Percentiles rank a stretch among this genome's conserved stretches.
phyloP scores from a whole-genome alignment of 2,113 vertebrate species.

The Gopherus flavomarginatus region DNA sequence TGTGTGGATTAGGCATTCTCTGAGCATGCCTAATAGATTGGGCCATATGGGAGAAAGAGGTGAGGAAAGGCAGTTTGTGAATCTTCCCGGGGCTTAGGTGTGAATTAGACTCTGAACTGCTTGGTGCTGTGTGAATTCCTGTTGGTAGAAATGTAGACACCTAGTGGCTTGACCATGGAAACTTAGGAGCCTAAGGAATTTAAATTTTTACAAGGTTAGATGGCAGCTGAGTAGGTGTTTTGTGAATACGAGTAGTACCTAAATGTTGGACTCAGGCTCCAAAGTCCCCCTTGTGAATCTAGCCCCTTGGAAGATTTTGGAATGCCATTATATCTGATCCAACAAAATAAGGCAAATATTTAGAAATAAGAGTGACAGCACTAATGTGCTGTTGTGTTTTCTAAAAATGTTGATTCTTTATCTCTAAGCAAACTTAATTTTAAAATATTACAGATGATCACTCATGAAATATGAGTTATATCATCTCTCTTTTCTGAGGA shows the following conservation, averaged over 20 bases:
- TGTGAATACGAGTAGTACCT: neutral
- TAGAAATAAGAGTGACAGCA: neutral
- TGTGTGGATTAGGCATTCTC: neutral
- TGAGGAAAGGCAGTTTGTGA: neutral
- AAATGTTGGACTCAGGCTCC: neutral
- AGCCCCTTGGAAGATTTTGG: neutral
- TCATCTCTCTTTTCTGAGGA: neutral
- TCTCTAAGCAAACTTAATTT: neutral
- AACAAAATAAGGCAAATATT: neutral
- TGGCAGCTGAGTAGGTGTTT: neutral
- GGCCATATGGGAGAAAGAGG: neutral
- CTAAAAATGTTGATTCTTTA: neutral
- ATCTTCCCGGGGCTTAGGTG: neutral
- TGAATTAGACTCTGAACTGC: neutral
- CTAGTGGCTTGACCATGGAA: neutral
- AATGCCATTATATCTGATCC: neutral
- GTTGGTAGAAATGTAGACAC: neutral
- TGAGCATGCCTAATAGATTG: neutral
- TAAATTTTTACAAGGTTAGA: neutral
- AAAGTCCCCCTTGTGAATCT: neutral
- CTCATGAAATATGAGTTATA: neutral
- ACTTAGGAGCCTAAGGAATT: neutral
- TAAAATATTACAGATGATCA: too few species aligned
- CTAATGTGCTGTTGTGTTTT: neutral
- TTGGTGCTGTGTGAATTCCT: neutral